These are phyloP conservation scores for Bufo gargarizans DNA, from an alignment of 2,113 vertebrate genomes.

Conservation along the genomic window DNA sequence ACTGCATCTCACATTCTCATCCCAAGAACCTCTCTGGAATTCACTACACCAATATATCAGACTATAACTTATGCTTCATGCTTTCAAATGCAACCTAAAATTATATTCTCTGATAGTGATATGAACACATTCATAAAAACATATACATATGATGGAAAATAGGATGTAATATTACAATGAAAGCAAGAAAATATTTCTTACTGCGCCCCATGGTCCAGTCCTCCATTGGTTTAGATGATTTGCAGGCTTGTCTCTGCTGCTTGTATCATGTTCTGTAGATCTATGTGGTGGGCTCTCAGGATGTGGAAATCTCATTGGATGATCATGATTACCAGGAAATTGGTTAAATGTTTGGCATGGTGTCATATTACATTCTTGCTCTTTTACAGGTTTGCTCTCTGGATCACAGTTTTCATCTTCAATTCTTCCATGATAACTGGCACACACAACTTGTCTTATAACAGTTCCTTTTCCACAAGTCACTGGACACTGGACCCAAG, in stretches of 20 bases:
- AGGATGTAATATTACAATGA: neutral
- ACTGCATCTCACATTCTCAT: too few species aligned
- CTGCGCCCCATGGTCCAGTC: conserved; percentile 95
- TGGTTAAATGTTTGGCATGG: conserved; percentile 77
- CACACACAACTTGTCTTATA: conserved; percentile 86
- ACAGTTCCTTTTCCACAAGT: conserved; percentile 82
- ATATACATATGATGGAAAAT: neutral
- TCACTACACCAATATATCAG: too few species aligned
- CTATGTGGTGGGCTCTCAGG: conserved; percentile 70
- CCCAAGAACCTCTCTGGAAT: too few species aligned
- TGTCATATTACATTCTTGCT: conserved; percentile 80
- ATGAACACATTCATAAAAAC: neutral
- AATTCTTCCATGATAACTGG: conserved; percentile 83
- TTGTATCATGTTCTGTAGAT: conserved; percentile 67
- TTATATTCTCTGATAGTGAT: too few species aligned
- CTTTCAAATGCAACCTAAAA: too few species aligned
- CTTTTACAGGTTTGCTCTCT: conserved; percentile 74
- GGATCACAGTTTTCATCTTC: conserved; percentile 85
- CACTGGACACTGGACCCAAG: conserved; percentile 84
- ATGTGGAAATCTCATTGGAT: conserved; percentile 70
- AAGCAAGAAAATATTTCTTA: conserved; percentile 70
- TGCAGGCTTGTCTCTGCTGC: conserved; percentile 76
- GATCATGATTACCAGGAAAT: conserved; percentile 71
- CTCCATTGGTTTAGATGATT: conserved; percentile 87
- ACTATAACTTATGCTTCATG: too few species aligned